A percentile compares a stretch with the other conserved stretches of the same genome.
These are phyloP conservation scores for Rhinoraja longicauda DNA, from an alignment of 2,797 vertebrate species.

Conservation along the genomic window DNA sequence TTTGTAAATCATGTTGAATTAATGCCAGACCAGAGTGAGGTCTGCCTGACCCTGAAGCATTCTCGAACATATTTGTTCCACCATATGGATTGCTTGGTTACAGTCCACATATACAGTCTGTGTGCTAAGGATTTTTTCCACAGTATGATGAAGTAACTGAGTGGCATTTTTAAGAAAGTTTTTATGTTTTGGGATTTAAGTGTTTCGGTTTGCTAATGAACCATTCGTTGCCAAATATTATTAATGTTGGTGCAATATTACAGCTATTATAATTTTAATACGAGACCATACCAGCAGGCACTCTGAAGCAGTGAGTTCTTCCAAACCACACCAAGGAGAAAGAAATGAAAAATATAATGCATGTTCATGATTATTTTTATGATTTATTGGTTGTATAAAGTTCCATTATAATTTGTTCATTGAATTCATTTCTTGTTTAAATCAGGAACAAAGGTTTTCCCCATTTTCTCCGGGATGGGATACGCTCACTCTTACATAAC, in stretches of 20 bases:
- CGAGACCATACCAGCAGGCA: background rate
- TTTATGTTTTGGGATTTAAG: background rate
- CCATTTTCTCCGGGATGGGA: background rate
- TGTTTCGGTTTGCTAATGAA: background rate
- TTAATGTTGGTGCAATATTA: slow-evolving; percentile 1
- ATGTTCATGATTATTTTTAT: background rate
- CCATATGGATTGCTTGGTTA: slow-evolving; percentile 14
- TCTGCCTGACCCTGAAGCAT: slow-evolving; percentile 19
- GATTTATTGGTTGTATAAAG: background rate
- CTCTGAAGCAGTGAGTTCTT: background rate
- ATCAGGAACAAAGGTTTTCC: background rate
- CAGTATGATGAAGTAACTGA: background rate
- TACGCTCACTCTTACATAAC: background rate
- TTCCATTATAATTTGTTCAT: background rate
- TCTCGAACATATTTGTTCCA: slow-evolving; percentile 6
- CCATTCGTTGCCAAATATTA: slow-evolving; percentile 18
- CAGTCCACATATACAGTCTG: slow-evolving; percentile 3
- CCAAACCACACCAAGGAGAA: slow-evolving; percentile 3
- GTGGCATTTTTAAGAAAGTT: background rate
- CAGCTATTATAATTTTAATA: slow-evolving; percentile 18
- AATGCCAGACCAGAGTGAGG: background rate
- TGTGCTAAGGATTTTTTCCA: background rate
- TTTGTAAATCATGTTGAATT: background rate
- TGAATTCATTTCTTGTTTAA: background rate
- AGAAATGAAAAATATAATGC: slow-evolving; percentile 24